Evolutionary conservation across 2,888 invertebrate species (phyloP), one percentile per base, ranked within the genome.

Genomic region (Clitarchus hookeri): DNA sequence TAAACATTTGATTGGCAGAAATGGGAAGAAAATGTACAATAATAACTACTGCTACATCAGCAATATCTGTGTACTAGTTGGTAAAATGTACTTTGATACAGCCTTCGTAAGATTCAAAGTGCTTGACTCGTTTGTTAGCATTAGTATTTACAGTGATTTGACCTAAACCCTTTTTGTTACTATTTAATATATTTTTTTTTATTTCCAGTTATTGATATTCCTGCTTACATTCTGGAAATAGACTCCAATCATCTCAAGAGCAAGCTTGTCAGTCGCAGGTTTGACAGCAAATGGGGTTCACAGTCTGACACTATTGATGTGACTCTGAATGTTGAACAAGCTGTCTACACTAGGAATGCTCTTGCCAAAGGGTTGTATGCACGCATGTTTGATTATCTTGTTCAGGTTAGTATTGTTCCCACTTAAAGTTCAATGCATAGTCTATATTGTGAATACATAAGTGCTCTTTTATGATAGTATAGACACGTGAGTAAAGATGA

Each of bases 221-320:
- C 95, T 44, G 93, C 95, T 0, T 93, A 92, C 89, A 91, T 95
- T 85, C 91, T 95, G 86, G 93, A 94, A 84, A 92, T 95, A 65
- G 92, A 93, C 77, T 89, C 91, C 25, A 93, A 93, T 13, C 90
- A 92, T 84, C 91, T 95, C 88, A 92, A 92, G 85, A 91, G 91
- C 87, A 95, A 95, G 90, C 90, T 95, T 88, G 93, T 93, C 23
- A 94, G 94, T 85, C 92, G 94, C 36, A 91, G 93, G 87, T 94
- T 95, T 92, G 95, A 95, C 90, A 94, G 93, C 87, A 94, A 94
- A 91, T 95, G 95, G 95, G 95, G 95, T 84, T 92, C 92, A 48
- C 93, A 94, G 89, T 92, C 93, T 19, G 95, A 95, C 89, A 92
- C 92, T 85, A 94, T 95, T 79, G 94, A 95, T 89, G 93, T 95